Evolutionary conservation across 2,113 vertebrate genomes (phyloP).

Genomic region (Ailurus styani): DNA sequence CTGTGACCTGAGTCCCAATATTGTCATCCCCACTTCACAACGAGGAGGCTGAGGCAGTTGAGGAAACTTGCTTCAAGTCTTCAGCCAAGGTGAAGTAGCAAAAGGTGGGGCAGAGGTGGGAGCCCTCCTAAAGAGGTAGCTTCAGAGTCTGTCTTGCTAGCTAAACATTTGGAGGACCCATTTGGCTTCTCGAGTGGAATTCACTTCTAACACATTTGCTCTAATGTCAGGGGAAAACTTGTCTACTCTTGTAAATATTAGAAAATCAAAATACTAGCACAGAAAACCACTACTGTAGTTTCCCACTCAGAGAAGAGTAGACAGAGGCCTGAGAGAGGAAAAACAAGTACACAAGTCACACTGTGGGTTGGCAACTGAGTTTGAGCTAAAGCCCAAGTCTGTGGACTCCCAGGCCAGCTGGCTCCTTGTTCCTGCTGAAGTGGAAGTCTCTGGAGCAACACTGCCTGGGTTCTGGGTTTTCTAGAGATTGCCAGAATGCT

Average conservation of each 20-base stretch:
- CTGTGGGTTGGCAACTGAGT: background rate
- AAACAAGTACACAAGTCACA: fast-evolving
- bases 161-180: background rate
- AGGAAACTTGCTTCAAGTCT: background rate
- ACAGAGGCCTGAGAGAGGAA: background rate
- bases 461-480: background rate
- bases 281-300: background rate
- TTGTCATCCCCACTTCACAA: background rate
- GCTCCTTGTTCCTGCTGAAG: background rate
- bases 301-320: background rate
- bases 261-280: background rate
- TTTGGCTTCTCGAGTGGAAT: background rate
- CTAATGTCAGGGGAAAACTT: background rate
- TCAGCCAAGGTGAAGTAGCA: background rate
- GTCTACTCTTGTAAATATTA: background rate
- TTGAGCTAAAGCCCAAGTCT: background rate
- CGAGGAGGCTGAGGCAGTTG: background rate
- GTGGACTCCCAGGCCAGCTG: background rate
- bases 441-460: background rate
- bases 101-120: background rate
- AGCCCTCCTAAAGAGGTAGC: background rate
- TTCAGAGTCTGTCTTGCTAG: background rate
- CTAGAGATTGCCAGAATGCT: background rate
- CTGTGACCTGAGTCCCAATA: background rate
- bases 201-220: background rate